phyloP scores from a whole-genome alignment of 2,888 invertebrate species.

The Strigamia maritima region DNA sequence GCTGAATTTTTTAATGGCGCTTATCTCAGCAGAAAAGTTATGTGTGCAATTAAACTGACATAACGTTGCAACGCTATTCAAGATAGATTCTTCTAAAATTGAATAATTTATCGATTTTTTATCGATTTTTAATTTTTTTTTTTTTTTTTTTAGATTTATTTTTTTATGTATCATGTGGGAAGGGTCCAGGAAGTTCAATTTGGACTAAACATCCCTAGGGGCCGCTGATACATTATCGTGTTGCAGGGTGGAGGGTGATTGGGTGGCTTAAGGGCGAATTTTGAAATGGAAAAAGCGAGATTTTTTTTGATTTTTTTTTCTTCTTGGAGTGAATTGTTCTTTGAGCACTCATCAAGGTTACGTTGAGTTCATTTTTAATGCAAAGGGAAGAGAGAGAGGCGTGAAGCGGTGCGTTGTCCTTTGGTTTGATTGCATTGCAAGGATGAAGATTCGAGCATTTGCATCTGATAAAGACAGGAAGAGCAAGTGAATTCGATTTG shows the following conservation, averaged over 20 bases:
- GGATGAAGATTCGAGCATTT: conserved; percentile 17
- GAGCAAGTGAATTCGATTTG: conserved; percentile 20
- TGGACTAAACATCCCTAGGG: not conserved
- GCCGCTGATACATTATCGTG: not conserved
- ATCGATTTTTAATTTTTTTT: too few relatives aligned
- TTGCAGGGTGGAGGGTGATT: not conserved
- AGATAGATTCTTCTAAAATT: not conserved
- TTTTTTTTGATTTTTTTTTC: not conserved
- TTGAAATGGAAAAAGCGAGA: not conserved
- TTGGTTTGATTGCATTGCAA: conserved; percentile 20
- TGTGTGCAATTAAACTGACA: conserved; percentile 11
- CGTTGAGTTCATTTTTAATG: not conserved
- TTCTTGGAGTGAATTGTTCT: conserved; percentile 7
- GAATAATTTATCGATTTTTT: too few relatives aligned
- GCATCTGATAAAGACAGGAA: conserved; percentile 23
- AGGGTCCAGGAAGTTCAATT: conserved; percentile 5
- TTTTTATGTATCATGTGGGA: not conserved
- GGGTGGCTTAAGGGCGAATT: not conserved
- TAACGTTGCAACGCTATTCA: not conserved
- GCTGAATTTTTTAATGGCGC: not conserved
- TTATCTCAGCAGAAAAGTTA: not conserved
- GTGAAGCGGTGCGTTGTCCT: conserved; percentile 23
- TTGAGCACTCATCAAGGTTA: conserved; percentile 12
- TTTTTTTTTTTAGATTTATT: not conserved
- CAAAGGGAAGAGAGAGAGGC: not conserved